Conservation (phyloP, 2,797 vertebrate genomes). For the Gobio occitaniae region DNA sequence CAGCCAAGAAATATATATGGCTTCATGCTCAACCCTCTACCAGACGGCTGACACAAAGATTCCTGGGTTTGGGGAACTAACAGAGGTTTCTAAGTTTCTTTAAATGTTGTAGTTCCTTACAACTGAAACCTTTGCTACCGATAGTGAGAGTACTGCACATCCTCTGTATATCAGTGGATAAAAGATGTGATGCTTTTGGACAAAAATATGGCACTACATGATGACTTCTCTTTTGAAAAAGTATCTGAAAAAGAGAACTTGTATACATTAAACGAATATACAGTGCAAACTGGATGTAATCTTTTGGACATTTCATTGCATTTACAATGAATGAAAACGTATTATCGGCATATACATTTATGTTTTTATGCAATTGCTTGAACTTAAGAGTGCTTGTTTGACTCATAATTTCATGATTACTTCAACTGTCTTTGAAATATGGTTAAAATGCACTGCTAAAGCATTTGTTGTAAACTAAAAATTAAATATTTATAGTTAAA, state of each 20-base stretch:
- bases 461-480: neutral
- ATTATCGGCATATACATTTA: neutral
- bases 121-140: neutral
- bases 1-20: constrained; percentile 39
- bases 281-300: neutral
- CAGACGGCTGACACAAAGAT: neutral
- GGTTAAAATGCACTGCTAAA: neutral
- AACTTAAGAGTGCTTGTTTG: constrained; percentile 6
- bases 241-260: neutral
- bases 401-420: neutral
- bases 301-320: neutral
- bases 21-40: neutral
- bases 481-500: neutral
- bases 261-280: neutral
- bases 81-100: neutral
- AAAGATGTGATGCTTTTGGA: neutral
- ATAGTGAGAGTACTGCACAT: neutral
- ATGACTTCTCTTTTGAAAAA: neutral
- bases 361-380: neutral
- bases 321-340: neutral
- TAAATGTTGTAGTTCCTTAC: neutral
- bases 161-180: neutral
- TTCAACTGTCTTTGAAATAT: neutral
- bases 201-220: neutral
- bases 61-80: neutral